Evolutionary conservation across 2,113 vertebrate species (phyloP).

Genomic region (Ranitomeya imitator): DNA sequence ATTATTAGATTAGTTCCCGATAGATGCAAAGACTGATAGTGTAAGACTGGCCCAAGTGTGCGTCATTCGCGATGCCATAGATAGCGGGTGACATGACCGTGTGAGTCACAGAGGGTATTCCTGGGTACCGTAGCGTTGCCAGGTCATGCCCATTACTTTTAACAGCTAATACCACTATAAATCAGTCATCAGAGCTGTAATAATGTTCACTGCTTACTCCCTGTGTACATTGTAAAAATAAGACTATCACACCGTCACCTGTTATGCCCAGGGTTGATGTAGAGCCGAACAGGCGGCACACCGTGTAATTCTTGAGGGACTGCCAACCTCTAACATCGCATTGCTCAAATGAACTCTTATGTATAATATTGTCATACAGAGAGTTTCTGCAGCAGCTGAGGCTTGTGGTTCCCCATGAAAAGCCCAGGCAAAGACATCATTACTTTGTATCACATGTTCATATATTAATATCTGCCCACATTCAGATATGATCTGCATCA

Average conservation of each 20-base stretch:
- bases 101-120: slow-evolving; percentile 30
- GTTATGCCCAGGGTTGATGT: not conserved
- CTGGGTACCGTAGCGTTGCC: not conserved
- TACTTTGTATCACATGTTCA: not conserved
- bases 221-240: not conserved
- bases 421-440: not conserved
- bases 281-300: not conserved
- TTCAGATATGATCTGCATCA: not conserved
- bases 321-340: not conserved
- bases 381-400: slow-evolving; percentile 10
- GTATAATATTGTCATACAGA: not conserved
- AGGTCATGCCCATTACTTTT: not conserved
- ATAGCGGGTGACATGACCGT: not conserved
- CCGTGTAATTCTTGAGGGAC: not conserved
- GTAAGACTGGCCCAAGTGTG: not conserved
- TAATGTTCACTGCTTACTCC: not conserved
- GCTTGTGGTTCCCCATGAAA: not conserved
- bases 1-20: not conserved
- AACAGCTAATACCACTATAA: not conserved
- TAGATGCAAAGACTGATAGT: not conserved
- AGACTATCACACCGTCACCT: not conserved
- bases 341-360: not conserved
- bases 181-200: not conserved
- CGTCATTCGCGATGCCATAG: not conserved
- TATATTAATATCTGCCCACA: not conserved